A percentile compares a stretch with the other conserved stretches of the same genome.
phyloP scores from a whole-genome alignment of 2,888 invertebrate genomes.

The Xestia ashworthii region DNA sequence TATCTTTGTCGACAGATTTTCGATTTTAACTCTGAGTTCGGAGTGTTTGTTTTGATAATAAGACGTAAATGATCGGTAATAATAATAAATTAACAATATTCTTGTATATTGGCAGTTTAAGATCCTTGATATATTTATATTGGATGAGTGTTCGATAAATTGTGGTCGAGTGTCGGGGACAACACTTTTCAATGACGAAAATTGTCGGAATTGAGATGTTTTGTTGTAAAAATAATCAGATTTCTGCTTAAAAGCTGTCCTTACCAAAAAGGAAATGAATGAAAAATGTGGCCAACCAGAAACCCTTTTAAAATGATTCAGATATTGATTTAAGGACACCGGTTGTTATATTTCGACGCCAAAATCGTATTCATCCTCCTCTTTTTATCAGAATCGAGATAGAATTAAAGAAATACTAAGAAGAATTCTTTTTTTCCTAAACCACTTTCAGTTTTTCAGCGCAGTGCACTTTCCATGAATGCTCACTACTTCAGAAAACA shows the following conservation, averaged over 20 bases:
- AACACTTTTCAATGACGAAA: constrained; percentile 36
- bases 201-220: constrained; percentile 34
- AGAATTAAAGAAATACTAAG: constrained; percentile 17
- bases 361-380: background rate
- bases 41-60: constrained; percentile 74
- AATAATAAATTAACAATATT: constrained; percentile 71
- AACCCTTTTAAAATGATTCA: constrained; percentile 26
- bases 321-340: constrained; percentile 19
- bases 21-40: constrained; percentile 60
- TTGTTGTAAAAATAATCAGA: constrained; percentile 32
- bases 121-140: constrained; percentile 58
- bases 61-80: constrained; percentile 70
- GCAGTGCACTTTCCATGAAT: too few relatives aligned
- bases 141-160: constrained; percentile 18
- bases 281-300: constrained; percentile 26
- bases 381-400: constrained; percentile 27
- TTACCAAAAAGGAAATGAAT: constrained; percentile 25
- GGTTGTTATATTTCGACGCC: background rate
- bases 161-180: constrained; percentile 24
- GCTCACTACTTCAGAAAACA: background rate
- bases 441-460: background rate
- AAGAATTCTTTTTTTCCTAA: too few relatives aligned
- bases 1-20: constrained; percentile 62
- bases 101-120: constrained; percentile 59
- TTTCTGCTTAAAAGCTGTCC: constrained; percentile 28